Evolutionary conservation across 2,888 invertebrate genomes (phyloP), one percentile per base, ranked within the genome.

Genomic region (Diplazon laetatorius): DNA sequence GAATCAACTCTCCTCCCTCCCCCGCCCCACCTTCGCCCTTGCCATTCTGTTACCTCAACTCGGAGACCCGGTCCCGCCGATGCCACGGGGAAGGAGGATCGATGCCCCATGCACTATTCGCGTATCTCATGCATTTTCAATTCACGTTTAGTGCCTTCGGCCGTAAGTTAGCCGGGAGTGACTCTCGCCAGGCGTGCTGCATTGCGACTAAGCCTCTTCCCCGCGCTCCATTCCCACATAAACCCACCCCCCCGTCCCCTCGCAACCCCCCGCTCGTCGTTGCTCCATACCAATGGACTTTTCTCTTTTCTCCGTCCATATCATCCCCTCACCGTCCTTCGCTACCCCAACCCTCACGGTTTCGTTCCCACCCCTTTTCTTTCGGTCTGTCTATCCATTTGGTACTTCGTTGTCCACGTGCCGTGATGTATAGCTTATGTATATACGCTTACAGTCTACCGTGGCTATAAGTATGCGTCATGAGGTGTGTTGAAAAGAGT

Each of bases 111-210:
- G 76, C 73, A 69, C 76, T 60, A 60, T 66, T 75, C 71, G 66
- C 65, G 77, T 82, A 82, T 80, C 82, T 82, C 82, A 81, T 82
- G 79, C 80, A 82, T 82, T 82, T 82, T 81, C 82, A 82, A 82
- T 82, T 78, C 78, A 62, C 68, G 80, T 77, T 82, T 80, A 78
- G 75, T 71, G 75, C 78, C 78, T 68, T 78, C 71, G 80, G 65
- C 75, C 82, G 78, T 80, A 80, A 70, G 71, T 82, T 82, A 73
- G 75, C 65, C 70, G 37, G 59, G 59, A 74, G 74, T 70, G 69
- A 78, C 68, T 73, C 63, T 65, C 71, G 66, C 46, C 59, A 59
- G 37, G 68, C 71, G 71, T 71, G 78, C 75, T 75, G 80, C 80
- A 80, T 80, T 80, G 80, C 80, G 80, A 80, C 80, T 80, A 62